These are phyloP conservation scores for Agrypnia vestita DNA, from an alignment of 1,140 invertebrate species.

Conservation along the genomic window DNA sequence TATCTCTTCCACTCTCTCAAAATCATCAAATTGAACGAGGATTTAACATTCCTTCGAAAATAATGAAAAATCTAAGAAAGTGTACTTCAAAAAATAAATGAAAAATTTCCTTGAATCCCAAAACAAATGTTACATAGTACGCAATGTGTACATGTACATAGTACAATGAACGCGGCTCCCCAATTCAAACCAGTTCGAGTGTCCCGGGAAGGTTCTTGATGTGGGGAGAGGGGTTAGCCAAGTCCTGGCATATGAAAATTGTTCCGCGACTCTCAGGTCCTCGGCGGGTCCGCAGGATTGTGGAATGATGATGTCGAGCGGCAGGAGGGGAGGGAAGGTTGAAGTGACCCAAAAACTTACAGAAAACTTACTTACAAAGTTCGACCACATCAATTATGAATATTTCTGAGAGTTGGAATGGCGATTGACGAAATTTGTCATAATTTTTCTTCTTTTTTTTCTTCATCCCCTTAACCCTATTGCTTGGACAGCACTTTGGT, in stretches of 20 bases:
- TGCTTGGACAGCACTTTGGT: too few relatives aligned
- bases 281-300: conserved; percentile 8
- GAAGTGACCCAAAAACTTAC: conserved; percentile 13
- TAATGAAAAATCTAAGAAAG: too few relatives aligned
- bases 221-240: not conserved
- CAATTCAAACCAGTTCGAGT: conserved; percentile 11
- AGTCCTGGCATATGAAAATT: conserved; percentile 27
- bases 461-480: too few relatives aligned
- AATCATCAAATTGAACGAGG: too few relatives aligned
- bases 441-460: too few relatives aligned
- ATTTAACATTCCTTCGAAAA: too few relatives aligned
- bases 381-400: conserved; percentile 34
- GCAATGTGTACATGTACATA: conserved; percentile 14
- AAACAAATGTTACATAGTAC: not conserved
- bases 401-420: not conserved
- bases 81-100: too few relatives aligned
- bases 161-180: not conserved
- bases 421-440: not conserved
- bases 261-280: conserved; percentile 19
- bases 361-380: conserved; percentile 18
- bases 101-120: not conserved
- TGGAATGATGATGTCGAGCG: not conserved
- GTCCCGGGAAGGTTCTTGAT: not conserved
- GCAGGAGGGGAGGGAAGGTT: not conserved
- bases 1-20: too few relatives aligned